Evolutionary conservation across 1,140 invertebrate genomes (phyloP).

Genomic region (Formica selysi): DNA sequence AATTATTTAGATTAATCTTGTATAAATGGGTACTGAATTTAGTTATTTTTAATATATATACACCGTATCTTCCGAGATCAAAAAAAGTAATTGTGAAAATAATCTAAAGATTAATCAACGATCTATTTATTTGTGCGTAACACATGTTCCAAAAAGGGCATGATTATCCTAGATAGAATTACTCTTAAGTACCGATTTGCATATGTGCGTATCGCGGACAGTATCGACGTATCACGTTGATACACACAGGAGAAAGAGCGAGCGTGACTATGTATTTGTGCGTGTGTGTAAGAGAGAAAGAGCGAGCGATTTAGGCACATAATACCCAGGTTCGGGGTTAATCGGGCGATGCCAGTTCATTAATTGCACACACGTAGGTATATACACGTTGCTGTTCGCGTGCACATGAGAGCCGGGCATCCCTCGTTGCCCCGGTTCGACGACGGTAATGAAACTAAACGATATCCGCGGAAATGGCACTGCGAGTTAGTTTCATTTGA

Average conservation of each 20-base stretch:
- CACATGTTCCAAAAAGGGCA: background rate
- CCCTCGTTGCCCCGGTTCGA: conserved; percentile 64
- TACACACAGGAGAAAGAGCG: conserved; percentile 21
- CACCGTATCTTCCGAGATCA: background rate
- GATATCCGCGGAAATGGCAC: conserved; percentile 72
- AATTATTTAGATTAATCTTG: no score
- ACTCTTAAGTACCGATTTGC: conserved; percentile 40
- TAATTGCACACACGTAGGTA: conserved; percentile 81
- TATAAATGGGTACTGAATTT: background rate
- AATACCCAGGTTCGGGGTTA: conserved; percentile 81
- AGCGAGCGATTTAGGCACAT: conserved; percentile 75
- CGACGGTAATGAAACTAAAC: conserved; percentile 78
- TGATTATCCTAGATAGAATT: conserved; percentile 14
- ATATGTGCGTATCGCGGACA: conserved; percentile 21
- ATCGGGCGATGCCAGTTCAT: conserved; percentile 84
- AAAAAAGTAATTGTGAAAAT: background rate
- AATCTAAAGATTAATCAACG: background rate
- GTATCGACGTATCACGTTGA: conserved; percentile 39
- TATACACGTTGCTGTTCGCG: conserved; percentile 17
- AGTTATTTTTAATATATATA: background rate
- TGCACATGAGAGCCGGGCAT: conserved; percentile 29
- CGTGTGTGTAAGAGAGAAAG: conserved; percentile 43
- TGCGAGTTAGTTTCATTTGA: conserved; percentile 80
- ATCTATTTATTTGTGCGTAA: background rate
- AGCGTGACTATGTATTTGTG: background rate